These are phyloP conservation scores for Pelobates fuscus DNA, from an alignment of 2,113 vertebrate species.

Conservation along the genomic window DNA sequence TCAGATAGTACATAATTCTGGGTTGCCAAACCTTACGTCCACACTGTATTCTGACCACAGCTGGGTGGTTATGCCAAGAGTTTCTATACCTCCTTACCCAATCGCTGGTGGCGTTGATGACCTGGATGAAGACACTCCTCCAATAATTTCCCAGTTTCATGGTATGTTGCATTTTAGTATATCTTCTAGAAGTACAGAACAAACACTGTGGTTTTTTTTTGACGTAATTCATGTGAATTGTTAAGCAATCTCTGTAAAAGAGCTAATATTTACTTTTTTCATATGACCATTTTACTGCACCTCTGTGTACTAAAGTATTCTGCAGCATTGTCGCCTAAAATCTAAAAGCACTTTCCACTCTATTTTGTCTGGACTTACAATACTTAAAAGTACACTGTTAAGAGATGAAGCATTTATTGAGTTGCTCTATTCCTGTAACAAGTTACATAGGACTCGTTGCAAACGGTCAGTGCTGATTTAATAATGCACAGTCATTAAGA, in stretches of 20 bases:
- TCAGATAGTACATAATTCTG: conserved; percentile 93
- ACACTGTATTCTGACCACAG: conserved; percentile 97
- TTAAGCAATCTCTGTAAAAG: background rate
- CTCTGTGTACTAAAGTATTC: background rate
- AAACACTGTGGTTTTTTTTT: conserved; percentile 25
- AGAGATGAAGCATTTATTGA: too few relatives aligned
- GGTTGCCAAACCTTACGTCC: conserved; percentile 89
- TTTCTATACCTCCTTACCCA: conserved; percentile 93
- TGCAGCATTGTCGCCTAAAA: background rate
- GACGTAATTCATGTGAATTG: conserved; percentile 28
- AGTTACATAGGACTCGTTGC: too few relatives aligned
- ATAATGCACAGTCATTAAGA: too few relatives aligned
- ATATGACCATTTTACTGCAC: background rate
- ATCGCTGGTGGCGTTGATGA: conserved; percentile 96
- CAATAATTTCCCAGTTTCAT: conserved; percentile 91
- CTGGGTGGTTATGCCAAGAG: conserved; percentile 97
- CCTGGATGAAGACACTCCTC: conserved; percentile 95
- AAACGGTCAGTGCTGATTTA: too few relatives aligned
- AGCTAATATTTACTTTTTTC: conserved; percentile 1
- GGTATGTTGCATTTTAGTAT: conserved; percentile 67
- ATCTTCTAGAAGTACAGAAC: conserved; percentile 1
- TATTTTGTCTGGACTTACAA: background rate
- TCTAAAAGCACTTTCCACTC: background rate
- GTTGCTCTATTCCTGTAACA: too few relatives aligned
- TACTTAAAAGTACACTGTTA: background rate